Percentiles rank a stretch among this genome's conserved stretches.
Evolutionary conservation across 2,113 vertebrate genomes (phyloP).

Genomic region (Thomomys bottae): DNA sequence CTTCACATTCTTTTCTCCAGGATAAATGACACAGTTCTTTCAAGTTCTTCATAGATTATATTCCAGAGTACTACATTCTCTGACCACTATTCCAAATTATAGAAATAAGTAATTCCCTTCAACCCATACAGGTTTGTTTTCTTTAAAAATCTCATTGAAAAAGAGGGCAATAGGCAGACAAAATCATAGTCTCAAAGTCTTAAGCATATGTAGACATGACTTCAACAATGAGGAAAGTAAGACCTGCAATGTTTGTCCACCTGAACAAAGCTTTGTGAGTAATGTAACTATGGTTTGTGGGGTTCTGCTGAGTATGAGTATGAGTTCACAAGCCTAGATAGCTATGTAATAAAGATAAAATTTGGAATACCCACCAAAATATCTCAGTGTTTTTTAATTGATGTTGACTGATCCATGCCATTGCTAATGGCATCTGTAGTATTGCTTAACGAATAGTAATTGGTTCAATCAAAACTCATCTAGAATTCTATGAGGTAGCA

Average conservation of each 20-base stretch:
- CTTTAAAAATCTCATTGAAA: not conserved
- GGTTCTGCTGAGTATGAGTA: not conserved
- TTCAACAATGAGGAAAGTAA: not conserved
- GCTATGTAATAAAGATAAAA: not conserved
- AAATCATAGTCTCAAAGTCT: not conserved
- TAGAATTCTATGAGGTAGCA: not conserved
- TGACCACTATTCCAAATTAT: not conserved
- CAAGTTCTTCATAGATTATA: conserved; percentile 36
- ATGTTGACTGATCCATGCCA: not conserved
- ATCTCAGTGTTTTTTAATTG: not conserved
- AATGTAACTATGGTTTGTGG: not conserved
- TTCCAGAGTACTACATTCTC: not conserved
- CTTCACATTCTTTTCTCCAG: conserved; percentile 37
- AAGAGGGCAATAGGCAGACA: not conserved
- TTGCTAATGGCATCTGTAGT: not conserved
- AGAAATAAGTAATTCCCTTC: not conserved
- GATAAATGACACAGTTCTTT: conserved; percentile 40
- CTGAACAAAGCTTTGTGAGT: fast-evolving
- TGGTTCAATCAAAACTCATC: not conserved
- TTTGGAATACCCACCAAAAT: not conserved
- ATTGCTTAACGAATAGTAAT: not conserved
- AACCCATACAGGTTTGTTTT: not conserved
- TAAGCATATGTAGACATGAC: not conserved
- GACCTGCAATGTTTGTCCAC: not conserved
- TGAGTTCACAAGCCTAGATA: not conserved